Base-by-base conservation (phyloP, 1,140 invertebrate species). In the Pteromalus puparum region DNA sequence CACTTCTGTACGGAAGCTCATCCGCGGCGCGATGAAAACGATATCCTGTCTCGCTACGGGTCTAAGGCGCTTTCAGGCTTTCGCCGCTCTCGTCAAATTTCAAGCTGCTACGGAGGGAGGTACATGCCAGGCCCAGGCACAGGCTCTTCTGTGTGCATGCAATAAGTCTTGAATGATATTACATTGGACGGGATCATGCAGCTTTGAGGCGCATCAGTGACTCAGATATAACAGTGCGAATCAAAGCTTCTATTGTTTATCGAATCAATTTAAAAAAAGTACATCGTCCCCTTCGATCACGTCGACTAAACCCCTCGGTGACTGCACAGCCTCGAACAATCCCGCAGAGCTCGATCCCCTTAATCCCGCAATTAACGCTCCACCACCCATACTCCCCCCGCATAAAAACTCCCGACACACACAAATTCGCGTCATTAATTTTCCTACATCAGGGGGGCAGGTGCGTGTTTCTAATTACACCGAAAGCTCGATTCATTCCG, bases 381-480 rank as follows among this genome's bases (percentile, higher is more conserved):
- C 42, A n/a, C 1, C 26, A 24, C 12, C 15, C 38, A n/a, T 18
- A 18, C 30, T 34, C 30, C 15, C 12, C 18, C 65, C n/a, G 4
- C 30, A 18, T 73, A 28, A 73, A 73, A 28, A 73, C 26, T 30
- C 76, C 15, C 76, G 10, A 61, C 53, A 78, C 38, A 70, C 21
- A 70, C 26, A 15, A 13, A 61, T n/a, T 61, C 53, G 53, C 15
- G 21, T 61, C 53, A 61, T 61, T 61, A 61, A 61, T 61, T 61
- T 61, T n/a, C 53, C 18, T 5, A 42, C 6, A 61, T n/a, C 3
- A 18, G 21, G 53, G 53, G 1, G 21, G 21, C 53, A 61, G 53
- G 53, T 61, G 53, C 53, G 53, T 61, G 53, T 61, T 61, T 61
- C 53, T 61, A 61, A 61, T 61, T 61, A 61, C 53, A 61, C 53